These are phyloP conservation scores for Hemichromis elongatus DNA, from an alignment of 2,113 vertebrate genomes.

Conservation along the genomic window DNA sequence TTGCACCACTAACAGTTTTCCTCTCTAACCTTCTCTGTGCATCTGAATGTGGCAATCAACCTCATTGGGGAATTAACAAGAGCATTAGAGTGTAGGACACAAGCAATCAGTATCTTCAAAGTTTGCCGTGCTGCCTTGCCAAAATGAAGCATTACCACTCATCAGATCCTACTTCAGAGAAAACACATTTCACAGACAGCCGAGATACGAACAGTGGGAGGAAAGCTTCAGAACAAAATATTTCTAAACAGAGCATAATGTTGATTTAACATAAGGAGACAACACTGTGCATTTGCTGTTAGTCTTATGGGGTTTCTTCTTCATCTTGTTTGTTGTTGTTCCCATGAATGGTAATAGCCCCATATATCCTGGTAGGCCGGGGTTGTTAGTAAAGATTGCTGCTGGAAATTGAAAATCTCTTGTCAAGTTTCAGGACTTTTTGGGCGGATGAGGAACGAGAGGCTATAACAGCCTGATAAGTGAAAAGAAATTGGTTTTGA, in stretches of 20 bases:
- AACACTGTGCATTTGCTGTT: slow-evolving; percentile 34
- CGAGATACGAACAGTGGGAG: neutral
- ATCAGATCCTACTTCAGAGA: slow-evolving; percentile 22
- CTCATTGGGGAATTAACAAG: slow-evolving; percentile 66
- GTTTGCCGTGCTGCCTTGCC: slow-evolving; percentile 48
- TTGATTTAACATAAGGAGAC: slow-evolving; percentile 46
- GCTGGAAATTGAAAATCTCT: slow-evolving; percentile 61
- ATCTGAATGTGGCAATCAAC: slow-evolving; percentile 60
- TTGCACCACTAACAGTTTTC: slow-evolving; percentile 5
- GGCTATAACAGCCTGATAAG: neutral
- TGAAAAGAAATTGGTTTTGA: neutral
- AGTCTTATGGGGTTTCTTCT: slow-evolving; percentile 26
- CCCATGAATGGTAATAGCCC: slow-evolving; percentile 52
- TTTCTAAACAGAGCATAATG: slow-evolving; percentile 31
- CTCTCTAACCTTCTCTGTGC: slow-evolving; percentile 26
- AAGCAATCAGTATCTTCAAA: slow-evolving; percentile 63
- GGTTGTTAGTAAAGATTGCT: slow-evolving; percentile 37
- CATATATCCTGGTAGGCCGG: slow-evolving; percentile 40
- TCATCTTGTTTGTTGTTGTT: slow-evolving; percentile 36
- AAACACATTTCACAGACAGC: slow-evolving; percentile 14
- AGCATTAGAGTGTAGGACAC: slow-evolving; percentile 69
- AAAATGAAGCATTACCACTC: slow-evolving; percentile 58
- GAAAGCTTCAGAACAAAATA: slow-evolving; percentile 8
- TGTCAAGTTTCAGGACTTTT: slow-evolving; percentile 14
- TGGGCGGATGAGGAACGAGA: neutral